phyloP scores from a whole-genome alignment of 2,888 invertebrate genomes.

The Desoria tigrina region DNA sequence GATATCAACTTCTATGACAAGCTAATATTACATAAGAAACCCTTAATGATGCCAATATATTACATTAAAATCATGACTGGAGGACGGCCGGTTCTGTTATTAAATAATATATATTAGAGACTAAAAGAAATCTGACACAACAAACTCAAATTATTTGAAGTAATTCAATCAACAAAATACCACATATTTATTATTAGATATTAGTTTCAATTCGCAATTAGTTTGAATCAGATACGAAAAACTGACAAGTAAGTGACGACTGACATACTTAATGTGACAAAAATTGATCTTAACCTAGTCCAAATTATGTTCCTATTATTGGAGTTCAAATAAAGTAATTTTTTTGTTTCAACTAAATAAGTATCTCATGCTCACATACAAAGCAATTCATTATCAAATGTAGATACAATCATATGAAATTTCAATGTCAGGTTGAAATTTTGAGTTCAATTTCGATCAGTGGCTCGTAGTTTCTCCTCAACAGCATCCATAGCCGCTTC shows the following conservation, averaged over 20 bases:
- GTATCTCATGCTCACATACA: slow-evolving; percentile 9
- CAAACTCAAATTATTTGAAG: slow-evolving; percentile 1
- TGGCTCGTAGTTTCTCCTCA: slow-evolving; percentile 90
- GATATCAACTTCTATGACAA: no score
- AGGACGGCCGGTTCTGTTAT: no score
- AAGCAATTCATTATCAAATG: slow-evolving; percentile 13
- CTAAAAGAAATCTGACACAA: no score
- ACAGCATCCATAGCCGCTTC: slow-evolving; percentile 92
- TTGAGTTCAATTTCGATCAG: slow-evolving; percentile 62
- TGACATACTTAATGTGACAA: slow-evolving; percentile 10
- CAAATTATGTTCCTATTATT: slow-evolving; percentile 10
- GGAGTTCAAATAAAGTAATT: slow-evolving; percentile 1
- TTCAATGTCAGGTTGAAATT: slow-evolving; percentile 29
- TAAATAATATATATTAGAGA: no score
- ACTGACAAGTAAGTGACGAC: slow-evolving; percentile 3
- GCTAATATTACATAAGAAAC: no score
- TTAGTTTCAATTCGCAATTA: slow-evolving; percentile 13
- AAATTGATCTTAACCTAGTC: slow-evolving; percentile 2
- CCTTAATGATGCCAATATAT: no score
- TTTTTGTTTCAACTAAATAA: not conserved
- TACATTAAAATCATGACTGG: no score
- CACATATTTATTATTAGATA: slow-evolving; percentile 17
- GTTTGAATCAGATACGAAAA: slow-evolving; percentile 14
- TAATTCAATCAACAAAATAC: slow-evolving; percentile 16
- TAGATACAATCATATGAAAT: slow-evolving; percentile 17